Conservation (phyloP, 2,797 vertebrate genomes). For the Channallabes apus region DNA sequence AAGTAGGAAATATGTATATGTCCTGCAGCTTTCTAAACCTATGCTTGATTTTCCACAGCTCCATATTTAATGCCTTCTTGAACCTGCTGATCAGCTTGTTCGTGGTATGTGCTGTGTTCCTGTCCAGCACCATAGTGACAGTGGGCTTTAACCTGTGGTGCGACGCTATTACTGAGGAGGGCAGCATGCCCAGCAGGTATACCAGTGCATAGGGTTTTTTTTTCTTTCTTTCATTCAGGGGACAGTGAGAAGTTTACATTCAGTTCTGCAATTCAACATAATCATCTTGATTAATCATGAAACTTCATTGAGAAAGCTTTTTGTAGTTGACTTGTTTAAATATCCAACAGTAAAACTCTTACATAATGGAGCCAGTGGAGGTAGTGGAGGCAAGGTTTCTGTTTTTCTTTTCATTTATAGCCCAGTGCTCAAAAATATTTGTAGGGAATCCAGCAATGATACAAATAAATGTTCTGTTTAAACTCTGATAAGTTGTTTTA, state of each 20-base stretch:
- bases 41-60: slow-evolving; percentile 72
- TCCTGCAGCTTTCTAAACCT: neutral
- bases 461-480: neutral
- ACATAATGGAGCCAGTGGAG: neutral
- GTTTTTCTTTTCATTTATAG: neutral
- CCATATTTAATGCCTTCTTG: slow-evolving; percentile 92
- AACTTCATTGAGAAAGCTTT: neutral
- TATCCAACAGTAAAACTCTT: neutral
- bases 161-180: slow-evolving; percentile 89
- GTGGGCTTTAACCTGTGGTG: slow-evolving; percentile 98
- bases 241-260: neutral
- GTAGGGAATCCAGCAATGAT: neutral
- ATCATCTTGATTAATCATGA: neutral
- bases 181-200: slow-evolving; percentile 86
- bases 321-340: neutral
- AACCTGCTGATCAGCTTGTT: slow-evolving; percentile 91
- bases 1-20: neutral
- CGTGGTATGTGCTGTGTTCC: slow-evolving; percentile 90
- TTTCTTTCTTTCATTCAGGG: too few species aligned
- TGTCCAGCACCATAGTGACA: slow-evolving; percentile 93
- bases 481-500: neutral
- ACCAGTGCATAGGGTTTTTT: slow-evolving; percentile 1
- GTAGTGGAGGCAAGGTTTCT: neutral
- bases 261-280: neutral
- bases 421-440: neutral